These are phyloP conservation scores for Gallinago undulata DNA, from an alignment of 2,113 vertebrate species.

Conservation along the genomic window DNA sequence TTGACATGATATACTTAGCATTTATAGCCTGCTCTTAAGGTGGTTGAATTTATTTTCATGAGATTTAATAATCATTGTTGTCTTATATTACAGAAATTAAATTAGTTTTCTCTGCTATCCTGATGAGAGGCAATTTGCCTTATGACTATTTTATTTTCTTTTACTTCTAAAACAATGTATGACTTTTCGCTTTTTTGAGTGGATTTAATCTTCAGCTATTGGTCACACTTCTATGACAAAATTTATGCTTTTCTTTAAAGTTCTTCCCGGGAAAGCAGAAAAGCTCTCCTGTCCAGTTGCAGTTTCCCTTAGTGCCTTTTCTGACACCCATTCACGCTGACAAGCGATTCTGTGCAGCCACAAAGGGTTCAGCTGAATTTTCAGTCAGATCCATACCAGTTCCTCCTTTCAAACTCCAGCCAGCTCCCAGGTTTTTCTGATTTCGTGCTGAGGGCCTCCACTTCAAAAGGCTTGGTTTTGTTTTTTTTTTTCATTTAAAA, in stretches of 20 bases:
- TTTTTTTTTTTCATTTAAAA: not conserved
- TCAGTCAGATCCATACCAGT: not conserved
- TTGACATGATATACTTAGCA: conserved; percentile 3
- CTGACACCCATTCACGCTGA: not conserved
- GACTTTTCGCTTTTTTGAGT: not conserved
- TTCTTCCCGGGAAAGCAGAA: not conserved
- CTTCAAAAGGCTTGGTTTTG: not conserved
- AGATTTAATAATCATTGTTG: not conserved
- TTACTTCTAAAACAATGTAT: not conserved
- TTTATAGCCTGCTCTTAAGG: conserved; percentile 7
- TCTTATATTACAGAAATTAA: conserved; percentile 30
- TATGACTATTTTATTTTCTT: not conserved
- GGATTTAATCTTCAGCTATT: not conserved
- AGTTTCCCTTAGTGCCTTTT: not conserved
- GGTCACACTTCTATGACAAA: not conserved
- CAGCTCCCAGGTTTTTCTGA: not conserved
- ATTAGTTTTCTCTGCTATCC: not conserved
- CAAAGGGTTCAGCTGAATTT: not conserved
- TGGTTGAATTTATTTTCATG: conserved; percentile 29
- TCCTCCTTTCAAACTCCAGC: not conserved
- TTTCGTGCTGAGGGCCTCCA: not conserved
- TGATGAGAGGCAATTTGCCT: not conserved
- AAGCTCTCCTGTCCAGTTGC: not conserved
- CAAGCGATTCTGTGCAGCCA: not conserved
- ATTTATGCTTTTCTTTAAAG: not conserved